A percentile compares a stretch with the other conserved stretches of the same genome.
Conservation (phyloP, 2,888 invertebrate species). For the Acronicta aceris region DNA sequence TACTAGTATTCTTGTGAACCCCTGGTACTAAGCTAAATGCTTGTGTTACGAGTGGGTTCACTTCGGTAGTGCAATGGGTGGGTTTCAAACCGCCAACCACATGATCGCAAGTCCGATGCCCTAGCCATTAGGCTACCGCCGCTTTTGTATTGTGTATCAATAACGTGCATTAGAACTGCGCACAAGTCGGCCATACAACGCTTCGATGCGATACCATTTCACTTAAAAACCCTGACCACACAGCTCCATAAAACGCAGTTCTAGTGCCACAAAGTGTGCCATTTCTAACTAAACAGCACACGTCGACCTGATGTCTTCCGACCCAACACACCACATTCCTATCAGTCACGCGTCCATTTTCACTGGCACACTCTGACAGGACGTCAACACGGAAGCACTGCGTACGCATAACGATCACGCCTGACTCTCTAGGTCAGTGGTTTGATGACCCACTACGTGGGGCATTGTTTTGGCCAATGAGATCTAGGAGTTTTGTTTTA, state of each 20-base stretch:
- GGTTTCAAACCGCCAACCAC: no score
- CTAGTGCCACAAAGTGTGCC: constrained; percentile 1
- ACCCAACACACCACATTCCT: constrained; percentile 18
- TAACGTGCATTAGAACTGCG: no score
- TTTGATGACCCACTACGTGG: constrained; percentile 41
- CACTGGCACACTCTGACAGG: constrained; percentile 49
- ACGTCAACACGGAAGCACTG: constrained; percentile 41
- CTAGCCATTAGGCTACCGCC: no score
- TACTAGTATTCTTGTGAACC: no score
- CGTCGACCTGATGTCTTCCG: neutral
- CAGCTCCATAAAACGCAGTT: neutral
- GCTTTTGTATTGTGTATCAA: no score
- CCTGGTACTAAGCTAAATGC: no score
- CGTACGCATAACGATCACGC: constrained; percentile 34
- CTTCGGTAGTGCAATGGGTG: no score
- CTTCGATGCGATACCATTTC: no score
- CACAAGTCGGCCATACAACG: no score
- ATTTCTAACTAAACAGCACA: constrained; percentile 10
- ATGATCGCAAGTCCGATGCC: no score
- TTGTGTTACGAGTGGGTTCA: no score
- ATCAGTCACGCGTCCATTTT: constrained; percentile 31
- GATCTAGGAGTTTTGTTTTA: constrained; percentile 23
- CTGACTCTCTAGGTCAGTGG: constrained; percentile 45
- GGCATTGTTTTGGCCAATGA: constrained; percentile 12
- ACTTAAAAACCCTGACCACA: neutral